A percentile compares a stretch with the other conserved stretches of the same genome.
Conservation (phyloP, 2,888 invertebrate genomes). For the Idaea straminata region DNA sequence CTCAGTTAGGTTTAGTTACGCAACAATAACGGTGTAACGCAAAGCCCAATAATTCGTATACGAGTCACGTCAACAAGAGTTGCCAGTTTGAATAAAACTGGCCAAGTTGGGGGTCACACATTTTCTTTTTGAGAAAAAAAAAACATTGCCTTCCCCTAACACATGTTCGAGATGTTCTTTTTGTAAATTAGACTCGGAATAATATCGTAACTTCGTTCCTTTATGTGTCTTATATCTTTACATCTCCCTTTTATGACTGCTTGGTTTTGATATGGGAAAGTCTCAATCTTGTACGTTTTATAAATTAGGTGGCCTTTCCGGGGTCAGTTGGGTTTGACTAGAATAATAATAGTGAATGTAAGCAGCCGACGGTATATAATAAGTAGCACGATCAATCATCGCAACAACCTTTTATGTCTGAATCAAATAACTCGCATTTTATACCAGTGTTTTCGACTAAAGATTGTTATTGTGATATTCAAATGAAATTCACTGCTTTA, state of each 20-base stretch:
- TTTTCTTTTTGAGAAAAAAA: constrained; percentile 44
- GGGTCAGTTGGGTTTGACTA: background rate
- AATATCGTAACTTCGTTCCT: constrained; percentile 35
- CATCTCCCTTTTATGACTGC: constrained; percentile 10
- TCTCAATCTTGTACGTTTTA: background rate
- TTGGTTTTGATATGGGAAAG: constrained; percentile 17
- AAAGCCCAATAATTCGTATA: constrained; percentile 36
- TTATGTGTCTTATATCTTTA: constrained; percentile 25
- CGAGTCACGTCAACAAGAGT: constrained; percentile 49
- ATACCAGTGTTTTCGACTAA: background rate
- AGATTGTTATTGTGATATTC: too few species aligned
- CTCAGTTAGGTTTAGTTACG: background rate
- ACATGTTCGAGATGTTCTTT: constrained; percentile 38
- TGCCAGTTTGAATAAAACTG: constrained; percentile 55
- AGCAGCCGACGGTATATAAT: background rate
- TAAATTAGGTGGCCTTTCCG: constrained; percentile 5
- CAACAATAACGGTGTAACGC: constrained; percentile 8
- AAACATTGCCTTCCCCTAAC: constrained; percentile 31
- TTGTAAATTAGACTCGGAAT: constrained; percentile 40
- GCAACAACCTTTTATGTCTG: background rate
- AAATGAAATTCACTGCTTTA: too few species aligned
- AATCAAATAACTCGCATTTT: background rate
- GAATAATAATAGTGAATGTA: background rate
- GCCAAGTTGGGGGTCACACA: constrained; percentile 44
- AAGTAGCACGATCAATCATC: background rate